Conservation (phyloP, 2,888 invertebrate species). For the Machimus rusticus region DNA sequence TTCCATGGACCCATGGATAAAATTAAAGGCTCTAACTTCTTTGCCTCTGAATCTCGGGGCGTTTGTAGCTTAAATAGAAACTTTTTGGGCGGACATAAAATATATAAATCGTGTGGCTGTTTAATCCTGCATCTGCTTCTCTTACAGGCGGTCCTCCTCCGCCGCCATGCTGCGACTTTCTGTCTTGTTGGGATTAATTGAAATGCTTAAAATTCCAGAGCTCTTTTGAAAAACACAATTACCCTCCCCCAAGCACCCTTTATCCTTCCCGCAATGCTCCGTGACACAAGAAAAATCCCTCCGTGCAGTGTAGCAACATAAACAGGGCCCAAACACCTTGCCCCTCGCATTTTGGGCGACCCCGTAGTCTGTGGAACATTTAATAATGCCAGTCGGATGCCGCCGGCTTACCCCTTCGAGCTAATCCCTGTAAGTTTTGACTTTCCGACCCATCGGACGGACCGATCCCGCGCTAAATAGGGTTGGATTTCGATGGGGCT, state of each 20-base stretch:
- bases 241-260: slow-evolving; percentile 53
- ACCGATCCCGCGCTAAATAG: slow-evolving; percentile 26
- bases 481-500: slow-evolving; percentile 29
- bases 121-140: neutral
- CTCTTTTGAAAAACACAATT: slow-evolving; percentile 62
- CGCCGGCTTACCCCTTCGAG: slow-evolving; percentile 1
- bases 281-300: slow-evolving; percentile 30
- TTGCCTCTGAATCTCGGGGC: neutral
- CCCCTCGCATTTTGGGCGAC: neutral
- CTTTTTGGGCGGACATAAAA: slow-evolving; percentile 25
- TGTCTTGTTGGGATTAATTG: slow-evolving; percentile 60
- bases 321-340: slow-evolving; percentile 22
- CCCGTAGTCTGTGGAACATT: neutral
- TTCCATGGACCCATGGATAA: neutral
- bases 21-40: neutral
- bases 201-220: slow-evolving; percentile 62
- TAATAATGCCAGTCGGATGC: slow-evolving; percentile 24
- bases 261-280: neutral
- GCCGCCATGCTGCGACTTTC: slow-evolving; percentile 55
- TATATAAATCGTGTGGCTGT: slow-evolving; percentile 38
- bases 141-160: slow-evolving; percentile 6
- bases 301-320: slow-evolving; percentile 16
- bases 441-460: neutral
- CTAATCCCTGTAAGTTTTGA: neutral
- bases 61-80: neutral